Base-by-base conservation (phyloP, 2,888 invertebrate genomes). In the Lasioglossum marginatum region DNA sequence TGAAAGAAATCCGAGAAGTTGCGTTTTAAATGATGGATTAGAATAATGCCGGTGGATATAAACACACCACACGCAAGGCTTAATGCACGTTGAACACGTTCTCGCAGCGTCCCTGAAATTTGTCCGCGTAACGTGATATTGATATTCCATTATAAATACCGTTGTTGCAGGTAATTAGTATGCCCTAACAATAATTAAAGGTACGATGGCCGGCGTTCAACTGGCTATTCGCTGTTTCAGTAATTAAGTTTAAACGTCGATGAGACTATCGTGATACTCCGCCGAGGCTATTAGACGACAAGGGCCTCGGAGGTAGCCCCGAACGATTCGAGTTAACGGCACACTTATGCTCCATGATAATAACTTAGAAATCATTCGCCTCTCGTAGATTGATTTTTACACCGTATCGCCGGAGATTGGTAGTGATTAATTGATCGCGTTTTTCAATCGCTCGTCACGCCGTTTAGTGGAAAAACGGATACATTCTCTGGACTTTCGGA, bases 241-340 rank as follows among this genome's bases (percentile, higher is more conserved):
- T 87, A 88, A 88, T 77, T 77, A 80, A 88, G 80, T 88, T 88
- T 81, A 43, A 74, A 57, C 63, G 66, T 76, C 43, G 72, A 86
- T 81, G 75, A 82, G 79, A 79, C 68, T 77, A 75, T 81, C 79
- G 63, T 72, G 66, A 72, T 74, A 85, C 86, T 81, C 77, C 19
- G n/a, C 52, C 34, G 52, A 63, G 48, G 79, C 78, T 82, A 86
- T 88, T 87, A 82, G 66, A 43, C 70, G 76, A 63, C 70, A 77
- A 77, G 71, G 77, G 66, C 57, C 63, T 23, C 16, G 48, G 73
- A 74, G 79, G 57, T 63, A 40, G 52, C n/a, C 27, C 76, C 31
- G 23, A 82, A 31, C n/a, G 63, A 27, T 45, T 48, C n/a, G 78
- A 82, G 66, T 85, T 66, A 31, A 75, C 48, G 66, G 14, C 63